Base-by-base conservation (phyloP, 1,140 invertebrate species). In the Tetramorium simillimum region DNA sequence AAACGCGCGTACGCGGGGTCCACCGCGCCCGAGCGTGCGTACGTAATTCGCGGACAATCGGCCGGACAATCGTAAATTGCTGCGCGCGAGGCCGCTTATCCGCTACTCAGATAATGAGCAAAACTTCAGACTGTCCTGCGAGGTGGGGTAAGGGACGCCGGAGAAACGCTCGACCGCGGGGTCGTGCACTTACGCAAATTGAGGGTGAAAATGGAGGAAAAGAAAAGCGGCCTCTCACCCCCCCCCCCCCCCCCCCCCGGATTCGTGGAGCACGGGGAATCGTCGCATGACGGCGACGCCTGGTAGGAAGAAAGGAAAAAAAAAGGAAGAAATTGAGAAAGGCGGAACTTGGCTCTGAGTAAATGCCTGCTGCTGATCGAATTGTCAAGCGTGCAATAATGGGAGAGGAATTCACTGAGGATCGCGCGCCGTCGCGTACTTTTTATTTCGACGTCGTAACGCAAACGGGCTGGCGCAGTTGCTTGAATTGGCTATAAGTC, bases 71-170 rank as follows among this genome's bases (percentile, higher is more conserved):
- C 84, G 86, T 78, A 86, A 88, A 88, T 88, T 88, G 58, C 24
- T 58, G 60, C 7, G 12, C 21, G 33, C n/a, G 21, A n/a, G 28
- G 6, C 14, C 14, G 43, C 43, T 70, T 63, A 43, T 43, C 46
- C 82, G 62, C 53, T 89, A 88, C 88, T 90, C 89, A 89, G 77
- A 60, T 87, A 85, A 90, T 85, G 85, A 90, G 60, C 78, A 63
- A 89, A 90, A 89, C 70, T 85, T 87, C n/a, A 65, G 63, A 56
- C 28, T 21, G 21, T n/a, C 51, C 51, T 63, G 12, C 24, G 43
- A 60, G 56, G 16, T 14, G 12, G 62, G 7, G 12, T 18, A 69
- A 69, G 51, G 43, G 7, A 3, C 6, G 5, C 7, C 58, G 58
- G 18, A 18, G 7, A 69, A 21, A 28, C 49, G 6, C 33, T 37